Evolutionary conservation across 2,888 invertebrate genomes (phyloP).

Genomic region (Chironomus tentans): DNA sequence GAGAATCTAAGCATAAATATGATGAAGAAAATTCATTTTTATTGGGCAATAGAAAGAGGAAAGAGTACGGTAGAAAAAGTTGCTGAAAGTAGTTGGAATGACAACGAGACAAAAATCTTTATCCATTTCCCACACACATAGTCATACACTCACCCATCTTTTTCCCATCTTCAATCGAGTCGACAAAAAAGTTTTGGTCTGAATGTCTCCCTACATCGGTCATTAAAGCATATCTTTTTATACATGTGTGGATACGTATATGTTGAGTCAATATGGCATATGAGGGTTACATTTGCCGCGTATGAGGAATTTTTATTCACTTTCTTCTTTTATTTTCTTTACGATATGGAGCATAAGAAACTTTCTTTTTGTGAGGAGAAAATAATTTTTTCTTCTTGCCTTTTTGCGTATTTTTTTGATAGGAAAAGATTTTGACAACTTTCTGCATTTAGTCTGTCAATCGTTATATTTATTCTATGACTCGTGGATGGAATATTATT

Average conservation of each 20-base stretch:
- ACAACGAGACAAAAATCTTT: slow-evolving; percentile 21
- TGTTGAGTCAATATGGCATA: too few relatives aligned
- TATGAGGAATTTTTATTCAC: neutral
- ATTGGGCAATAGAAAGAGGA: neutral
- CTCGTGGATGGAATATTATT: too few relatives aligned
- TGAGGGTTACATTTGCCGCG: neutral
- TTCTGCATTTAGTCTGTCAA: too few relatives aligned
- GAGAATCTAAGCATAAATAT: neutral
- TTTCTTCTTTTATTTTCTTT: neutral
- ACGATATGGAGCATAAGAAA: too few relatives aligned
- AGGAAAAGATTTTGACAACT: too few relatives aligned
- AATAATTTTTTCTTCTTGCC: too few relatives aligned
- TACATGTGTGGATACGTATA: too few relatives aligned
- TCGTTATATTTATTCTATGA: too few relatives aligned
- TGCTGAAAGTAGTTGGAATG: neutral
- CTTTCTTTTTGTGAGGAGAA: too few relatives aligned
- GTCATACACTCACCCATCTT: neutral
- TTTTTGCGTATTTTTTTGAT: too few relatives aligned
- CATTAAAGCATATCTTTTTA: neutral
- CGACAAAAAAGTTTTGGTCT: neutral
- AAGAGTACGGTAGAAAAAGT: neutral
- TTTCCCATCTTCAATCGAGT: neutral
- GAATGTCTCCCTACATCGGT: neutral
- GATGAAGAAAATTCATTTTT: neutral
- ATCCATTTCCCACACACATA: neutral